phyloP scores from a whole-genome alignment of 2,797 vertebrate genomes.

The Fratercula arctica region DNA sequence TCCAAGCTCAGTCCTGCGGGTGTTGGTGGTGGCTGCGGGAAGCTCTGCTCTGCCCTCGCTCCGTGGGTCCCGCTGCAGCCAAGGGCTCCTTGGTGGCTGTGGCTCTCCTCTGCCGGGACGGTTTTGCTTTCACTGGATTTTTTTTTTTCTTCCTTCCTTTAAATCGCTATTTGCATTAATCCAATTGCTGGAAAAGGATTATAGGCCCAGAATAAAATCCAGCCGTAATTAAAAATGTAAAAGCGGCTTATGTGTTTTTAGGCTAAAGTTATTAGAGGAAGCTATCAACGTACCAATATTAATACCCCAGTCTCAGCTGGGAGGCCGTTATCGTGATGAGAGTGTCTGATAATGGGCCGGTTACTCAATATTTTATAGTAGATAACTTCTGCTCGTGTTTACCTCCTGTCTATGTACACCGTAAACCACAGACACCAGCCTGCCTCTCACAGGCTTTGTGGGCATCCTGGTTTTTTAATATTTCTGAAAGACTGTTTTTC shows the following conservation, averaged over 20 bases:
- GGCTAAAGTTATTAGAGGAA: slow-evolving; percentile 51
- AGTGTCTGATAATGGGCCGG: not conserved
- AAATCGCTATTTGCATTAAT: slow-evolving; percentile 20
- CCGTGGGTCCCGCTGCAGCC: rapidly evolving
- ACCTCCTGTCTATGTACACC: rapidly evolving
- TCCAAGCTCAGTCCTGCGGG: not conserved
- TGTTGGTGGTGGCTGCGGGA: not conserved
- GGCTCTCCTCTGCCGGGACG: not conserved
- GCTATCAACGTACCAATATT: not conserved
- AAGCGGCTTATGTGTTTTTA: slow-evolving; percentile 61
- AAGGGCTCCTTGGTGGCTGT: not conserved
- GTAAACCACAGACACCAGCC: not conserved
- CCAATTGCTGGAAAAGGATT: slow-evolving; percentile 60
- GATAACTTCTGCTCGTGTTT: not conserved
- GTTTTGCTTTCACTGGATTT: not conserved
- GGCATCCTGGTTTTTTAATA: not conserved
- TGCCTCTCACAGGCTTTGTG: not conserved
- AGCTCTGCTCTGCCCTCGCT: rapidly evolving
- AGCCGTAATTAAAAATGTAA: slow-evolving; percentile 40
- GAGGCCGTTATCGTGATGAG: not conserved
- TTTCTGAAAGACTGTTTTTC: not conserved
- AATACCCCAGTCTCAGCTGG: not conserved
- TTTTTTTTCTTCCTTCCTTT: not conserved
- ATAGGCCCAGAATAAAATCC: slow-evolving; percentile 34
- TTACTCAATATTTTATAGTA: not conserved